Percentiles rank a stretch among this genome's conserved stretches.
These are phyloP conservation scores for Machimus rusticus DNA, from an alignment of 2,888 invertebrate species.

Conservation along the genomic window DNA sequence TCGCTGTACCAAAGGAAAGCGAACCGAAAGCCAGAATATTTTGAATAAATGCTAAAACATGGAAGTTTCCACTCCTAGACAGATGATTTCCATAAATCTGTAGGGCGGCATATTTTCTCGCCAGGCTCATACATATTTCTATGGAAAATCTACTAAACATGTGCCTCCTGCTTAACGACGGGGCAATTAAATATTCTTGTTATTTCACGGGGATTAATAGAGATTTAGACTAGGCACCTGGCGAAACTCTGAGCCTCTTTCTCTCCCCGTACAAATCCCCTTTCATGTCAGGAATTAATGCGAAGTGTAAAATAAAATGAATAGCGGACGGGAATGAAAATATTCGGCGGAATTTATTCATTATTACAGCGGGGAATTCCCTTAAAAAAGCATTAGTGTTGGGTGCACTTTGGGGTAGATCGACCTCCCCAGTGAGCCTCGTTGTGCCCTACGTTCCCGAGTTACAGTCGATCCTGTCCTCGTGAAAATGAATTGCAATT, in stretches of 20 bases:
- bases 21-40: neutral
- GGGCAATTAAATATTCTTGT: neutral
- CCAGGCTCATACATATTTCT: neutral
- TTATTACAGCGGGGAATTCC: slow-evolving; percentile 1
- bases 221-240: slow-evolving; percentile 23
- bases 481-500: slow-evolving; percentile 30
- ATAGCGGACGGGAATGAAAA: slow-evolving; percentile 25
- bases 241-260: neutral
- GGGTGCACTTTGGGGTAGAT: neutral
- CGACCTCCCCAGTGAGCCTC: neutral
- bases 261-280: neutral
- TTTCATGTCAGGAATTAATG: slow-evolving; percentile 30
- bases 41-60: neutral
- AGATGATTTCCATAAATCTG: neutral
- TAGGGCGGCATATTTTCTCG: neutral
- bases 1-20: neutral
- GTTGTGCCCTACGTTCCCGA: neutral
- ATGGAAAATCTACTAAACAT: neutral
- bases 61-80: neutral
- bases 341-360: slow-evolving; percentile 20
- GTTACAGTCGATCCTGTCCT: neutral
- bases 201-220: slow-evolving; percentile 16
- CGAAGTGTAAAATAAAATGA: slow-evolving; percentile 33
- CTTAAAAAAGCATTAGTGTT: neutral
- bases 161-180: neutral